Conservation (phyloP, 2,888 invertebrate genomes). For the Gymnocheta viridis region DNA sequence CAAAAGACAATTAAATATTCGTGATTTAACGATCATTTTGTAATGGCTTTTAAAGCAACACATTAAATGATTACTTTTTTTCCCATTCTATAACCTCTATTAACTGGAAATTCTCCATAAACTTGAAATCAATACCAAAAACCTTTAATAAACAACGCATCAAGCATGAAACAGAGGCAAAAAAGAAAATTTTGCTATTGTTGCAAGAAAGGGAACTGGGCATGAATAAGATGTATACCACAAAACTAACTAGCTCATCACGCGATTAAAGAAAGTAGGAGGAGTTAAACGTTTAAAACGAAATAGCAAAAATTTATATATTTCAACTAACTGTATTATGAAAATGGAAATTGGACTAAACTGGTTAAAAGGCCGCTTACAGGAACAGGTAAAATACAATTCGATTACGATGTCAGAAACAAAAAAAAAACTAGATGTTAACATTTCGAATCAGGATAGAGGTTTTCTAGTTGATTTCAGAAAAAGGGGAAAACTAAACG, state of each 20-base stretch:
- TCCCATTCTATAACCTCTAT: slow-evolving; percentile 32
- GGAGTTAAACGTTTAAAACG: slow-evolving; percentile 45
- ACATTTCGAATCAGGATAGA: slow-evolving; percentile 44
- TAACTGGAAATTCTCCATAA: slow-evolving; percentile 50
- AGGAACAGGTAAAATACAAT: slow-evolving; percentile 77
- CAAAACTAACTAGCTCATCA: slow-evolving; percentile 67
- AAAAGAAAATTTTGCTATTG: slow-evolving; percentile 34
- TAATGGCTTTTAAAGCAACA: slow-evolving; percentile 72
- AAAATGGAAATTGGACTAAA: slow-evolving; percentile 18
- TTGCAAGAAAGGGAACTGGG: slow-evolving; percentile 31
- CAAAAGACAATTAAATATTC: slow-evolving; percentile 82
- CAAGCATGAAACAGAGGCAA: slow-evolving; percentile 35
- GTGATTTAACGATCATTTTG: slow-evolving; percentile 82
- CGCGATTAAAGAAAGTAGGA: slow-evolving; percentile 66
- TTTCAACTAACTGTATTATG: slow-evolving; percentile 55
- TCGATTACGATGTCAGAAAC: slow-evolving; percentile 69
- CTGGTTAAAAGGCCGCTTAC: slow-evolving; percentile 47
- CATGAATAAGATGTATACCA: slow-evolving; percentile 36
- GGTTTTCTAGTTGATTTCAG: neutral
- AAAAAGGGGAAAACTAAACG: neutral
- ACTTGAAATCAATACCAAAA: slow-evolving; percentile 42
- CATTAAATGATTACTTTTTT: slow-evolving; percentile 52
- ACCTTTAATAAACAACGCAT: slow-evolving; percentile 59
- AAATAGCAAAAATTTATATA: slow-evolving; percentile 29
- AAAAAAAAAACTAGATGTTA: slow-evolving; percentile 70